Percentiles rank a stretch among this genome's conserved stretches.
Evolutionary conservation across 2,888 invertebrate species (phyloP).

Genomic region (Panopea generosa): DNA sequence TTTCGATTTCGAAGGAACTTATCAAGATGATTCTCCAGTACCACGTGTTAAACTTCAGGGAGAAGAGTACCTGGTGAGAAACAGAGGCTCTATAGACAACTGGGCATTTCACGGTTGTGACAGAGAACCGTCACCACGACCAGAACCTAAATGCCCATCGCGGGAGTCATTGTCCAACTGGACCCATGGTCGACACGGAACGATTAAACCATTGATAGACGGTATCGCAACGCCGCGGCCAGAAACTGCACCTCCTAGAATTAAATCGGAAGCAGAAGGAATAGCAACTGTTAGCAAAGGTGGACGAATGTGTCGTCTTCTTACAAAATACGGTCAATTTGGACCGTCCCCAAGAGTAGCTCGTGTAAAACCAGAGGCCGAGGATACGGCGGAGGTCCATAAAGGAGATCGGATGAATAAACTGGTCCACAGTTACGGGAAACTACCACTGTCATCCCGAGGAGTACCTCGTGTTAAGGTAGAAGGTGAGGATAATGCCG

Average conservation of each 20-base stretch:
- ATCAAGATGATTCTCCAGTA: conserved; percentile 43
- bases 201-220: conserved; percentile 65
- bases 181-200: conserved; percentile 69
- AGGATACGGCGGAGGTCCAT: conserved; percentile 68
- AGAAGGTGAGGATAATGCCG: conserved; percentile 66
- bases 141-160: conserved; percentile 71
- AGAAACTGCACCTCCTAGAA: conserved; percentile 72
- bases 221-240: conserved; percentile 71
- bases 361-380: conserved; percentile 77
- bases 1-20: conserved; percentile 63
- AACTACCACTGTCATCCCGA: conserved; percentile 63
- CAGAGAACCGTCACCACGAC: conserved; percentile 53
- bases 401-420: conserved; percentile 71
- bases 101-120: conserved; percentile 60
- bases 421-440: conserved; percentile 66
- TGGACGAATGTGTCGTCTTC: conserved; percentile 70
- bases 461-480: conserved; percentile 68
- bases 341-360: conserved; percentile 64
- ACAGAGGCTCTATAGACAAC: conserved; percentile 68
- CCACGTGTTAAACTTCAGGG: conserved; percentile 72
- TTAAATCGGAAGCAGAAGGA: conserved; percentile 72
- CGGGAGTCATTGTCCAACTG: conserved; percentile 67
- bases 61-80: conserved; percentile 60
- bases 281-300: conserved; percentile 69
- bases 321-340: conserved; percentile 72